Base-by-base conservation (phyloP, 2,888 invertebrate genomes). In the Lobophora halterata region DNA sequence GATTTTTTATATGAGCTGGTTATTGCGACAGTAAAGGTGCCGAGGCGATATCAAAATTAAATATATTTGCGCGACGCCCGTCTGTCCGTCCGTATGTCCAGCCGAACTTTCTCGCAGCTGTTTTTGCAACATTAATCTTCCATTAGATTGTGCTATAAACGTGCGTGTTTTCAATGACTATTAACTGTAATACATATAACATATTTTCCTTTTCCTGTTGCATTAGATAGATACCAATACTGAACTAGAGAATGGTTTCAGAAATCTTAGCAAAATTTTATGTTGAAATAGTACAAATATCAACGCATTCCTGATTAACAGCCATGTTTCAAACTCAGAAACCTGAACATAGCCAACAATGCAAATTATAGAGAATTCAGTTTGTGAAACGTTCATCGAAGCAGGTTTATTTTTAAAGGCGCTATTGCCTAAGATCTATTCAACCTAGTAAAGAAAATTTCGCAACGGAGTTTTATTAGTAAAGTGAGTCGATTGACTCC, bases 21-120 rank as follows among this genome's bases (percentile, higher is more conserved):
- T 24, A 16, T 50, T 53, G 48, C 50, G 44, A 48, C 50, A 46
- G 67, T 61, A 52, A 55, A 60, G 46, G 51, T 63, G 61, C 58
- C 59, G 64, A 66, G 61, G 62, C 63, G 62, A 68, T 71, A 71
- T 73, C 74, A 71, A 69, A 58, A 65, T 72, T 74, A 74, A 68
- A 68, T 74, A 71, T 73, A 67, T 62, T 71, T 65, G 63, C 68
- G 52, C 40, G 50, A 42, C 41, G 40, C 35, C 42, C 28, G 41
- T 46, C 56, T 53, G 62, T 48, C 47, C 60, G 66, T 61, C 70
- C 68, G 70, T n/a, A n/a, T n/a, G n/a, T n/a, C 66, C 63, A 56
- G 56, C 52, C 59, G 53, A 52, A 77, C 74, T 73, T 75, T 76
- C 75, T 71, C 75, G 70, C 44, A 43, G 51, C 34, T 58, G 45